Conservation (phyloP, 2,113 vertebrate genomes). For the Colistium nudipinnis region DNA sequence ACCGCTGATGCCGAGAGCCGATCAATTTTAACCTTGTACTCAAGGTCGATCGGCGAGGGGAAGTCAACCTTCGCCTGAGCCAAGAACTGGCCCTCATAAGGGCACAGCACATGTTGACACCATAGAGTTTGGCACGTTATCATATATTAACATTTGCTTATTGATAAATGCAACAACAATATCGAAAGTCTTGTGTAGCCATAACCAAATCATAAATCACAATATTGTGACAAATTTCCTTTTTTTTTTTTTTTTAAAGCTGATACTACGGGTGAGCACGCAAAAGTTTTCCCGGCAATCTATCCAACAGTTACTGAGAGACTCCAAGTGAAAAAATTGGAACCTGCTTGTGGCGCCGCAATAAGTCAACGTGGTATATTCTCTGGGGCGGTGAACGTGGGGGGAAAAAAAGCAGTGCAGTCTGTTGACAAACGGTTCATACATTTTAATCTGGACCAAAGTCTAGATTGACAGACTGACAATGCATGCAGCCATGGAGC, state of each 20-base stretch:
- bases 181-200: no score
- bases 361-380: not conserved
- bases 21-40: slow-evolving; percentile 55
- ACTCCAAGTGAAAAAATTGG: not conserved
- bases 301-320: not conserved
- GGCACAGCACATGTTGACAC: not conserved
- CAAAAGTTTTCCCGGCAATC: no score
- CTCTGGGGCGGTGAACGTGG: not conserved
- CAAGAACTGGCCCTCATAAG: not conserved
- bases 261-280: no score
- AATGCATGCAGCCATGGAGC: not conserved
- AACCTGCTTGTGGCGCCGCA: not conserved
- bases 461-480: not conserved
- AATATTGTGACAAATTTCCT: not conserved
- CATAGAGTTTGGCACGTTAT: not conserved
- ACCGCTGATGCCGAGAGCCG: not conserved
- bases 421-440: no score
- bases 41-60: slow-evolving; percentile 40
- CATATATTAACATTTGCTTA: not conserved
- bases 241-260: no score
- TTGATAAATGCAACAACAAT: not conserved
- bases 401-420: not conserved
- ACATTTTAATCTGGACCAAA: not conserved
- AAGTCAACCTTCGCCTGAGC: slow-evolving; percentile 16
- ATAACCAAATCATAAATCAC: no score